Percentiles rank a stretch among this genome's conserved stretches.
phyloP scores from a whole-genome alignment of 2,113 vertebrate genomes.

The Grallaria varia region DNA sequence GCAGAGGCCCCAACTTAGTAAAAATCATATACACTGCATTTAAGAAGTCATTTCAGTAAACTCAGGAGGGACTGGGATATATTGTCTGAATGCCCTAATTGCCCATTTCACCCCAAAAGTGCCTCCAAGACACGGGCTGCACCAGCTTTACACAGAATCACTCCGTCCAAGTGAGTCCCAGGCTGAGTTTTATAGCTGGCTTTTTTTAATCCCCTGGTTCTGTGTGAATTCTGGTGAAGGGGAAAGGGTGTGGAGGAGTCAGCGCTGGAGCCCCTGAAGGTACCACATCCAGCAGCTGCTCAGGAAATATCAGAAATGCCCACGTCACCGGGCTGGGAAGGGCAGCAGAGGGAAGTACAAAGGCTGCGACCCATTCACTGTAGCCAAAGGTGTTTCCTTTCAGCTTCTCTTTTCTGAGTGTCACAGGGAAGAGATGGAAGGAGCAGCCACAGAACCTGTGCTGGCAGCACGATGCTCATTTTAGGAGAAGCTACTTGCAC shows the following conservation, averaged over 20 bases:
- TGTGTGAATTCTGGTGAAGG: slow-evolving; percentile 33
- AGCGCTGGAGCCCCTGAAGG: slow-evolving; percentile 12
- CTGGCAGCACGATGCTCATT: background rate
- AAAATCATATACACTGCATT: background rate
- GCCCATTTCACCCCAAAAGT: background rate
- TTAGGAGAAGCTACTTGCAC: background rate
- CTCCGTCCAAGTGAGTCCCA: background rate
- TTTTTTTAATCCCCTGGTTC: background rate
- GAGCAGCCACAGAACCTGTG: background rate
- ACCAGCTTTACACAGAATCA: background rate
- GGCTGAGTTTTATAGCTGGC: background rate
- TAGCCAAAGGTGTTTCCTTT: slow-evolving; percentile 53
- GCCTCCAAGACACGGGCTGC: background rate
- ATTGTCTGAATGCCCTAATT: background rate
- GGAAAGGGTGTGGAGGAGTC: slow-evolving; percentile 51
- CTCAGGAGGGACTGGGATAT: background rate
- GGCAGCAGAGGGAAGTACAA: slow-evolving; percentile 9
- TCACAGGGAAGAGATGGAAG: background rate
- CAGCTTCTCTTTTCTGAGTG: background rate
- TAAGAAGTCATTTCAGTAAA: background rate
- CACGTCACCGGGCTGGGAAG: background rate
- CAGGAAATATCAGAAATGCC: slow-evolving; percentile 48
- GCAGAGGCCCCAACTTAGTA: background rate
- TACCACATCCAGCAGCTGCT: slow-evolving; percentile 44
- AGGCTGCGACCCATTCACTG: background rate